phyloP scores from a whole-genome alignment of 2,113 vertebrate species.

The Pterocles burchelli region DNA sequence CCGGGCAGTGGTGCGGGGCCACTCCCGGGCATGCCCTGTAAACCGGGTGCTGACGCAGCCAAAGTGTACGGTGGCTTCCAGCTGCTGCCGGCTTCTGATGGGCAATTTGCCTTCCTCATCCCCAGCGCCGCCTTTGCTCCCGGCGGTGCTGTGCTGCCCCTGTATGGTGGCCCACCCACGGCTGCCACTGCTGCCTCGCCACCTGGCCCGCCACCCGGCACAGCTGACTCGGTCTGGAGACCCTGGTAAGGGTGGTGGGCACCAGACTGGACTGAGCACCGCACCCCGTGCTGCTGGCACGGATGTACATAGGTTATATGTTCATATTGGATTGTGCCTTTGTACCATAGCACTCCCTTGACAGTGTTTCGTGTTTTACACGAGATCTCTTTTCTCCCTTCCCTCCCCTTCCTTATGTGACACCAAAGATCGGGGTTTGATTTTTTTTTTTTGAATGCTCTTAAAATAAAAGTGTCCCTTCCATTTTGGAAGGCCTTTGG shows the following conservation, averaged over 20 bases:
- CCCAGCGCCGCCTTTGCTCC: constrained; percentile 91
- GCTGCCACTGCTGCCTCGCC: constrained; percentile 62
- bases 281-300: constrained; percentile 49
- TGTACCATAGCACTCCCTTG: constrained; percentile 85
- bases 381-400: constrained; percentile 67
- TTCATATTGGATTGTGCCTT: constrained; percentile 98
- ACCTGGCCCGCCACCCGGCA: constrained; percentile 73
- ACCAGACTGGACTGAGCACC: constrained; percentile 23
- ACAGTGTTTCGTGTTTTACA: constrained; percentile 88
- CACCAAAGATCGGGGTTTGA: constrained; percentile 54
- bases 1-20: constrained; percentile 81
- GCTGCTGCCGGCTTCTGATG: constrained; percentile 93
- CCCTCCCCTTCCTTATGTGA: constrained; percentile 10
- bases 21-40: constrained; percentile 86
- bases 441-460: constrained; percentile 5
- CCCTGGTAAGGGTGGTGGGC: constrained; percentile 85
- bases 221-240: constrained; percentile 94
- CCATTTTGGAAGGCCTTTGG: constrained; percentile 59
- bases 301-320: constrained; percentile 77
- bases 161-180: constrained; percentile 79
- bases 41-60: constrained; percentile 80
- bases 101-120: constrained; percentile 98
- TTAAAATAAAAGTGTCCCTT: constrained; percentile 47
- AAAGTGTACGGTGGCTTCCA: constrained; percentile 96
- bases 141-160: constrained; percentile 86